Conservation (phyloP, 2,888 invertebrate genomes). For the Hydrotaea cyrtoneurina region DNA sequence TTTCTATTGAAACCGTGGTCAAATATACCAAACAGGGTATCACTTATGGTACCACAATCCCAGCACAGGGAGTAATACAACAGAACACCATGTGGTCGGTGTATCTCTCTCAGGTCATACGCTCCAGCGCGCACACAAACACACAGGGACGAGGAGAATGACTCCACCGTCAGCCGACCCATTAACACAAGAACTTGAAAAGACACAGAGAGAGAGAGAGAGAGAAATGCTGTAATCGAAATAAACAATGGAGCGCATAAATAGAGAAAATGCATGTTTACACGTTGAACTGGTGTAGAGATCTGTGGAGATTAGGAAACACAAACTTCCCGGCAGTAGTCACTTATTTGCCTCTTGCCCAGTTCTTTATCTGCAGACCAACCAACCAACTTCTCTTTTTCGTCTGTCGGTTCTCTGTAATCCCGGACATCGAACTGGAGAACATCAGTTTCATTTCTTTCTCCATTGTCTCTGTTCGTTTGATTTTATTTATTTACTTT, state of each 20-base stretch:
- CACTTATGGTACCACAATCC: no score
- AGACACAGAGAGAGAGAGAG: no score
- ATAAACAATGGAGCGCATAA: background rate
- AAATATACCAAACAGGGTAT: no score
- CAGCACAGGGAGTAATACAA: no score
- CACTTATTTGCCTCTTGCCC: background rate
- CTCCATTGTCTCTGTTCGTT: background rate
- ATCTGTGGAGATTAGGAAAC: background rate
- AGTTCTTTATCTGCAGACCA: background rate
- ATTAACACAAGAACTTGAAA: no score
- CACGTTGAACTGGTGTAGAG: background rate
- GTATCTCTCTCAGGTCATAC: background rate
- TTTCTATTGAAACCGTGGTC: no score
- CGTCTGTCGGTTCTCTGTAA: background rate
- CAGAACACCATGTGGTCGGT: background rate
- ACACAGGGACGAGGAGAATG: no score
- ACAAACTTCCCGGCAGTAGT: background rate
- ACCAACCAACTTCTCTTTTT: background rate
- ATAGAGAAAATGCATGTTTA: background rate
- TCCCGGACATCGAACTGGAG: background rate
- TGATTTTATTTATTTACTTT: slow-evolving; percentile 31
- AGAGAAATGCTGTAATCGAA: background rate
- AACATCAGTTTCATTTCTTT: background rate
- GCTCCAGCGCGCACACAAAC: background rate
- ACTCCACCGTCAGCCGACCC: no score